phyloP scores from a whole-genome alignment of 2,113 vertebrate genomes.

The Caranx melampygus region DNA sequence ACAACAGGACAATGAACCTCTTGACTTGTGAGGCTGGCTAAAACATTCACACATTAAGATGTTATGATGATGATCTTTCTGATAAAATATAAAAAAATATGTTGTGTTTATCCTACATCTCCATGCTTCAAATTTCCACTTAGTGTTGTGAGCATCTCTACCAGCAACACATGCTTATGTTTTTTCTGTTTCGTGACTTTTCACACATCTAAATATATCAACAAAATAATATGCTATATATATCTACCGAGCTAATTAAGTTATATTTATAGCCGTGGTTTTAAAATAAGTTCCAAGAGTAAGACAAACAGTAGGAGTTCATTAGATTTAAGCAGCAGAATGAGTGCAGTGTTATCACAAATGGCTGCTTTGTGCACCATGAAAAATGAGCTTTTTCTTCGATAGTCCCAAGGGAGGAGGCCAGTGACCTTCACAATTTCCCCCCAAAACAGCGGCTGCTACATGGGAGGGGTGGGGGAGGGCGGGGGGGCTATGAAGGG shows the following conservation, averaged over 20 bases:
- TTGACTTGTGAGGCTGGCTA: constrained; percentile 21
- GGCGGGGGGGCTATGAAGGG: constrained; percentile 55
- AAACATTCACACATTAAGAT: background rate
- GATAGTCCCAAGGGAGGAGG: constrained; percentile 68
- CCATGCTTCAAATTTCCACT: constrained; percentile 8
- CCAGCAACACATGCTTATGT: background rate
- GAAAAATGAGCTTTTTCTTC: constrained; percentile 83
- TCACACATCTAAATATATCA: constrained; percentile 70
- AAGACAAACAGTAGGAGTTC: constrained; percentile 66
- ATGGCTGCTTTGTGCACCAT: constrained; percentile 79
- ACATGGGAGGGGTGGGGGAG: constrained; percentile 50
- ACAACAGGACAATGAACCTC: constrained; percentile 31
- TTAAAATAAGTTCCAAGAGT: constrained; percentile 74
- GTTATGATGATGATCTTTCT: background rate
- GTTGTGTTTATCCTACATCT: background rate
- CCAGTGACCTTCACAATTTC: constrained; percentile 69
- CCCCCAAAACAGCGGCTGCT: constrained; percentile 52
- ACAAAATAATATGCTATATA: constrained; percentile 73
- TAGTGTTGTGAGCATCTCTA: constrained; percentile 18
- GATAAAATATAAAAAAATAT: background rate
- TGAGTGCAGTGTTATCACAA: constrained; percentile 82
- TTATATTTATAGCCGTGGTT: constrained; percentile 78
- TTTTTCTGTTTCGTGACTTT: constrained; percentile 45
- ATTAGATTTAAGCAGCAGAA: constrained; percentile 76
- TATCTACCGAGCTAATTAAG: constrained; percentile 70